Evolutionary conservation across 2,113 vertebrate species (phyloP), one percentile per base, ranked within the genome.

Genomic region (Oenanthe melanoleuca): DNA sequence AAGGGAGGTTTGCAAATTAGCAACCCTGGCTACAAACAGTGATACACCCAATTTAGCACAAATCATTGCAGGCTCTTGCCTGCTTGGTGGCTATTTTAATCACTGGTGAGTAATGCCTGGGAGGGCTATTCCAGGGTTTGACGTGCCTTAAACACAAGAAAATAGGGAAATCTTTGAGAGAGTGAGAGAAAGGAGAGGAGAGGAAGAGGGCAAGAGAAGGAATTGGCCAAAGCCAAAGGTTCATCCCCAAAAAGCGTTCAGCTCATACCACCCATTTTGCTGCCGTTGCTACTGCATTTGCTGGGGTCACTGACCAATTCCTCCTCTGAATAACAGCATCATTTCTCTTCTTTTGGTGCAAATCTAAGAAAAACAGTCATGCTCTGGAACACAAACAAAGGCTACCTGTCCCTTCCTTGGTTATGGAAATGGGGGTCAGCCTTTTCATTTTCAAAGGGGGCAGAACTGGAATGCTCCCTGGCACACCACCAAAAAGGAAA

Each of bases 61-160:
- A 95, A 95, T 93, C 90, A 92, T 86, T 40, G 4, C 89, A 95
- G 90, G 85, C 92, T 95, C 95, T 93, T 96, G 95, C 82, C 82
- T 93, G 88, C 81, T 96, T 93, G 92, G 92, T 90, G 90, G 92
- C 92, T 96, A 97, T 96, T 96, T 95, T 94, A 96, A 96, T 95
- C 92, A 78, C 82, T 95, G 82, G 92, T 94, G 93, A 97, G 89
- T 96, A 96, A 96, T 93, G 93, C 93, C 92, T 97, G 93, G 53
- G 92, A 96, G 92, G 94, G 92, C 88, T 96, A 97, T 97, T 97
- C 93, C 95, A 94, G 92, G 92, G 93, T 92, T 96, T 97, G 93
- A 94, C 34, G 70, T 88, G 93, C 81, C 87, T 95, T 47, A 91
- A 94, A 96, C 60, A 88, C 64, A 86, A 80, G 60, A 77, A 95